Evolutionary conservation across 1,140 invertebrate genomes (phyloP).

Genomic region (Melanaphis sacchari): DNA sequence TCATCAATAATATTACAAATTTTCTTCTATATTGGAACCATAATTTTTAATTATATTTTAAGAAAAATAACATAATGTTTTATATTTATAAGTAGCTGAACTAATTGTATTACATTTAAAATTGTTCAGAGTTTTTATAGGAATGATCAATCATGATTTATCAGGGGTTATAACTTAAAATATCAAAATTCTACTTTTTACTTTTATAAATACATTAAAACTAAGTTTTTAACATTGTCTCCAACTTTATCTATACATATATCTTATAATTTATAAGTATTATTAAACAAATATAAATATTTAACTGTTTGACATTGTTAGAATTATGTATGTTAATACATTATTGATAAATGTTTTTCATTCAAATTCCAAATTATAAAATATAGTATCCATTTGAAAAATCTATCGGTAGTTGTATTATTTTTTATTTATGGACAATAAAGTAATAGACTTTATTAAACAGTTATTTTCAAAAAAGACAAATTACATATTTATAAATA

Average conservation of each 20-base stretch:
- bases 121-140: background rate
- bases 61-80: background rate
- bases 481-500: no score
- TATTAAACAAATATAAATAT: background rate
- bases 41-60: constrained; percentile 41
- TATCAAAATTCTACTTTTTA: background rate
- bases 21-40: constrained; percentile 21
- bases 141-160: background rate
- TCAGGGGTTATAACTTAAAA: background rate
- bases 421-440: background rate
- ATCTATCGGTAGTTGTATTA: background rate
- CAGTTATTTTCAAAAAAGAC: no score
- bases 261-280: background rate
- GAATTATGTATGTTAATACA: background rate
- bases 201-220: background rate
- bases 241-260: background rate
- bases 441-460: background rate
- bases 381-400: background rate
- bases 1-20: constrained; percentile 27
- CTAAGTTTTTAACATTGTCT: background rate
- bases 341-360: background rate
- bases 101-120: background rate
- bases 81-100: background rate
- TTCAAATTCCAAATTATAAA: background rate
- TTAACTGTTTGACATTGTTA: background rate